phyloP scores from a whole-genome alignment of 35 echinoderm and acorn worm genomes.

The Lytechinus variegatus region DNA sequence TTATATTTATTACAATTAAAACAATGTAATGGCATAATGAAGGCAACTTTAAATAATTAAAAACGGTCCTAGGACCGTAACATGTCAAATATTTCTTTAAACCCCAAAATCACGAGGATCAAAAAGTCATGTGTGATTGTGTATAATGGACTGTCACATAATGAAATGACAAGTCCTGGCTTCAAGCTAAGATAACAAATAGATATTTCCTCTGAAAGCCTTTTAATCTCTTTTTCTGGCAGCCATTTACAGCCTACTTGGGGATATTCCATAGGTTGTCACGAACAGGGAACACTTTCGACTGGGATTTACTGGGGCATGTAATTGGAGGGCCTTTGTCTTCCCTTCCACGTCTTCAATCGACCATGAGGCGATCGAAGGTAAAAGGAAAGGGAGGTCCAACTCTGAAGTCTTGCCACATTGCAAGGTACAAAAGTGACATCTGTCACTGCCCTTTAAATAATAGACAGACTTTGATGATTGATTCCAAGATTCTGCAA shows the following conservation, averaged over 20 bases:
- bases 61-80: too few species aligned
- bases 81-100: too few species aligned
- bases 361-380: background rate
- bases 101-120: too few species aligned
- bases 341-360: background rate
- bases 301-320: background rate
- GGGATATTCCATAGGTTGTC: background rate
- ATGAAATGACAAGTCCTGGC: background rate
- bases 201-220: conserved; percentile 2
- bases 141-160: background rate
- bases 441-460: background rate
- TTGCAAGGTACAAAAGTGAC: background rate
- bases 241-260: background rate
- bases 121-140: background rate
- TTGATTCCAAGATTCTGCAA: background rate
- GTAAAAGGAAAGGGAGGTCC: background rate
- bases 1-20: too few species aligned
- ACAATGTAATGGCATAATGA: too few species aligned
- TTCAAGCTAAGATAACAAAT: background rate
- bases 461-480: background rate
- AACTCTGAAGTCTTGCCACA: background rate
- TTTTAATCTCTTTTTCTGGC: background rate
- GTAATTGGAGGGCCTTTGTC: background rate
- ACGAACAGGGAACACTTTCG: background rate
- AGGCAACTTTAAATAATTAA: too few species aligned